Base-by-base conservation (phyloP, 2,797 vertebrate species). In the Diplodus sargus region DNA sequence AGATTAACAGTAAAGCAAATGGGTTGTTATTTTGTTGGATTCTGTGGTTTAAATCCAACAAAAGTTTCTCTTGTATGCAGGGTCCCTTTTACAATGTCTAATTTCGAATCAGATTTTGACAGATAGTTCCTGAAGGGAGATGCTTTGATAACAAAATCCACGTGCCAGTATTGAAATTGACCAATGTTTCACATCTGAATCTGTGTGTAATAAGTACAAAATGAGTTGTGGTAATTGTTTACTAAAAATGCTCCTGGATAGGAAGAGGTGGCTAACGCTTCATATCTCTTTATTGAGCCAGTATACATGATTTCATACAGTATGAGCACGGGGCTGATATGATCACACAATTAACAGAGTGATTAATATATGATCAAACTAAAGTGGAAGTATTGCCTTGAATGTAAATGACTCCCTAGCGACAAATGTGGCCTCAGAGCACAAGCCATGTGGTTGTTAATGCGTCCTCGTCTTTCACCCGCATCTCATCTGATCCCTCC, bases 311-410 rank as follows among this genome's bases (percentile, higher is more conserved):
- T 17, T 49, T 49, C 17, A 58, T 6, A 47, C 52, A 58, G 47
- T 45, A 18, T 53, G 39, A 42, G 18, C 51, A 54, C 28, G n/a
- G 61, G 70, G 67, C 18, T 14, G 39, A 39, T 39, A 3, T 39
- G 10, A 39, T 39, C 2, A 39, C 39, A 39, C 25, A n/a, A n/a
- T 70, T n/a, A 51, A 51, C 47, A 14, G 11, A 14, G 25, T 8
- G 62, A 63, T 45, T 17, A 11, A 39, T 39, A 39, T 39, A 39
- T 22, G 17, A 65, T 54, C 63, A 49, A 28, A 56, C 49, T 58
- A 11, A 49, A 49, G 39, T 34, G 49, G 10, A 59, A 70, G 22
- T 15, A 42, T 39, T 65, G 70, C 74, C 69, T 76, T 82, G 64
- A 53, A 43, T 69, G 58, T 57, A 49, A 76, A 56, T 56, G 28